phyloP scores from a whole-genome alignment of 2,113 vertebrate genomes.

The Nibea albiflora region DNA sequence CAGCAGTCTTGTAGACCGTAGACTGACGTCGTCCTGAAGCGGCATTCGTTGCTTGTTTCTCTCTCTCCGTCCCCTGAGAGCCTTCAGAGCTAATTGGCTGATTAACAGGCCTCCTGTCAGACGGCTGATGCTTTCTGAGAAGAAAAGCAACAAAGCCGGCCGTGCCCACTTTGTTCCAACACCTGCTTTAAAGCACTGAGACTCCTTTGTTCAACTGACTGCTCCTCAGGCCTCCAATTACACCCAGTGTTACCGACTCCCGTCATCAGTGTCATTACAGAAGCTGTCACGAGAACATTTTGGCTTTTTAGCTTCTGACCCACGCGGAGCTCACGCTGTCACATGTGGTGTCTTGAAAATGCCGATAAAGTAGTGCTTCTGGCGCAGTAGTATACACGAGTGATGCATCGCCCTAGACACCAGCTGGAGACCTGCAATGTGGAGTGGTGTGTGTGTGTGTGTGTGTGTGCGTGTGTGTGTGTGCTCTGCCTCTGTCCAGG shows the following conservation, averaged over 20 bases:
- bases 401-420: background rate
- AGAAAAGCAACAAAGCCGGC: conserved; percentile 15
- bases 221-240: conserved; percentile 9
- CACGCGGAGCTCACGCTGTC: background rate
- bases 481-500: background rate
- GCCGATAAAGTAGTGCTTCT: background rate
- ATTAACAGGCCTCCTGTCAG: conserved; percentile 25
- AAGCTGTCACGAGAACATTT: background rate
- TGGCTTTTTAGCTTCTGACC: background rate
- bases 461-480: background rate
- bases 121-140: conserved; percentile 5
- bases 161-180: conserved; percentile 5
- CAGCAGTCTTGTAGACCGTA: background rate
- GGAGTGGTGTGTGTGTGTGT: background rate
- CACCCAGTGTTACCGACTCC: conserved; percentile 22
- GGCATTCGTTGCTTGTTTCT: background rate
- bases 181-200: conserved; percentile 12
- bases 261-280: background rate
- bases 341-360: background rate
- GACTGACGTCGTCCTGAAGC: background rate
- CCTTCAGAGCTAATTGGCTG: conserved; percentile 23
- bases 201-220: conserved; percentile 12
- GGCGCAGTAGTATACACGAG: background rate
- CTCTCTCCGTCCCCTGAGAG: background rate
- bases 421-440: background rate